Conservation (phyloP, 2,888 invertebrate genomes). For the Plebejus argus region DNA sequence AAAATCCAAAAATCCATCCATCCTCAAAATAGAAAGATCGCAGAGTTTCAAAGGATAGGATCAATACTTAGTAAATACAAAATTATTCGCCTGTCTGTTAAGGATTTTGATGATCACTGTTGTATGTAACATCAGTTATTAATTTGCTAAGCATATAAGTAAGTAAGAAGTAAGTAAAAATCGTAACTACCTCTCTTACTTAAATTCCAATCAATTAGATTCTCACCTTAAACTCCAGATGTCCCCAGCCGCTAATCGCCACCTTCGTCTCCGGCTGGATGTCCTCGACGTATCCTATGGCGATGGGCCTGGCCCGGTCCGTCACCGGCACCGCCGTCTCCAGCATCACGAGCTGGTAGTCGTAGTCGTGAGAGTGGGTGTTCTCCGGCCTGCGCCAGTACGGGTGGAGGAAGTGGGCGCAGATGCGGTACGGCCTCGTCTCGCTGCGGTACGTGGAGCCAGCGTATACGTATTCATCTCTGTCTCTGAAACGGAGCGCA, state of each 20-base stretch:
- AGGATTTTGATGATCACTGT: too few species aligned
- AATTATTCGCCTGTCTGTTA: too few species aligned
- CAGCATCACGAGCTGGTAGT: constrained; percentile 66
- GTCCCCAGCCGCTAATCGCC: constrained; percentile 68
- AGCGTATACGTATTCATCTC: constrained; percentile 55
- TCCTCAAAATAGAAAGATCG: too few species aligned
- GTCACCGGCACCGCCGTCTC: constrained; percentile 61
- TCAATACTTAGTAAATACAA: too few species aligned
- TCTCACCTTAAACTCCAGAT: constrained; percentile 56
- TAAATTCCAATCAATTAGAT: background rate
- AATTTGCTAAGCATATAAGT: too few species aligned
- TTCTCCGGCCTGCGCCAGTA: constrained; percentile 51
- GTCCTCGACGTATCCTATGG: constrained; percentile 57
- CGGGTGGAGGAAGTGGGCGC: constrained; percentile 67
- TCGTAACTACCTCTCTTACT: background rate
- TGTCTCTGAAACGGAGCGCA: constrained; percentile 49
- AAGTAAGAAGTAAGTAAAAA: too few species aligned
- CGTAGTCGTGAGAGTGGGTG: constrained; percentile 60
- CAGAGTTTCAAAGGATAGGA: too few species aligned
- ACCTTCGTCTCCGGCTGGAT: constrained; percentile 51
- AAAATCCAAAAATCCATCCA: too few species aligned
- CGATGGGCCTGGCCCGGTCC: constrained; percentile 55
- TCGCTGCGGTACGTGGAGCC: constrained; percentile 59
- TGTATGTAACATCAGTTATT: too few species aligned
- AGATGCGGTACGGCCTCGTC: constrained; percentile 53